Evolutionary conservation across 2,797 vertebrate genomes (phyloP).

Genomic region (Streptopelia turtur): DNA sequence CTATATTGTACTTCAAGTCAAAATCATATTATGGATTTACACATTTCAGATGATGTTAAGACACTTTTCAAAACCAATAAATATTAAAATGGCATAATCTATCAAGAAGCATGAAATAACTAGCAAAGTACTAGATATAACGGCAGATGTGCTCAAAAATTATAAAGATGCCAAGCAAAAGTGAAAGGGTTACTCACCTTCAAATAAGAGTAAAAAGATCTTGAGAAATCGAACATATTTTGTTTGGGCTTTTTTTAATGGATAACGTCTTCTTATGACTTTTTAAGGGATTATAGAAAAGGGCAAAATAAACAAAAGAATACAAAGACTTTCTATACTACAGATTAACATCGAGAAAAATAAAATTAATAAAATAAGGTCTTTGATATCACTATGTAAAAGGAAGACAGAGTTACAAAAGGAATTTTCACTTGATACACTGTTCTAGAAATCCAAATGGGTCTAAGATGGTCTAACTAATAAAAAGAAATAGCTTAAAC

Average conservation of each 20-base stretch:
- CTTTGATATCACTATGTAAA: background rate
- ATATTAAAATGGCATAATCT: background rate
- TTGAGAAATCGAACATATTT: background rate
- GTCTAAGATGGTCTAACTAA: background rate
- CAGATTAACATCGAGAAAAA: background rate
- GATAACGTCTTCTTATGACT: background rate
- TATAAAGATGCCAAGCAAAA: background rate
- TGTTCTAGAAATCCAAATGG: background rate
- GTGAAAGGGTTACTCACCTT: background rate
- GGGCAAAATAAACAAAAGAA: background rate
- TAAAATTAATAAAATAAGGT: background rate
- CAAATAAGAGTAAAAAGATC: background rate
- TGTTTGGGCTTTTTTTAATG: background rate
- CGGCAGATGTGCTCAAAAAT: background rate
- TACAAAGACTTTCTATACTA: background rate
- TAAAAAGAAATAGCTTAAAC: background rate
- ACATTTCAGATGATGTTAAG: background rate
- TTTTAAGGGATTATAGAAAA: slow-evolving; percentile 10
- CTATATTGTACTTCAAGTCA: background rate
- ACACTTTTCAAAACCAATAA: background rate
- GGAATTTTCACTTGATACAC: background rate
- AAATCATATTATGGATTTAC: background rate
- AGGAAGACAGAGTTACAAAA: background rate
- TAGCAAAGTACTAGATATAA: background rate
- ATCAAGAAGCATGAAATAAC: background rate